Evolutionary conservation across 2,113 vertebrate species (phyloP).

Genomic region (Bucco capensis): DNA sequence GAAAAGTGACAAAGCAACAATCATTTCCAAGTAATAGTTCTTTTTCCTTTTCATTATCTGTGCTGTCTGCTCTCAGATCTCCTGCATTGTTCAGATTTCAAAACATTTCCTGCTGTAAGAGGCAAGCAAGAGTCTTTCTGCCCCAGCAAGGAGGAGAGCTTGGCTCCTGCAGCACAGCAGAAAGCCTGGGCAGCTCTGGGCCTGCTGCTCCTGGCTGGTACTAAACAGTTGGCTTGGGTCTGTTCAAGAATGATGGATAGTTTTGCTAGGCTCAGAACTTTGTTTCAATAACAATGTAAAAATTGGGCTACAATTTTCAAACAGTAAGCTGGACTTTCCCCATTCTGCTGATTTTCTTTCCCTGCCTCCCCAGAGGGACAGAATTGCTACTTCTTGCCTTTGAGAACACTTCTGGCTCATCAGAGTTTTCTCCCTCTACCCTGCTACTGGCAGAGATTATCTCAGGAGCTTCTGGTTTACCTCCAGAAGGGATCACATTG

Average conservation of each 20-base stretch:
- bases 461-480: background rate
- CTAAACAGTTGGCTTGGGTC: rapidly evolving
- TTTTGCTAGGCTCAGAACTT: background rate
- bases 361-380: background rate
- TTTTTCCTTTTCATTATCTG: slow-evolving; percentile 57
- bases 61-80: slow-evolving; percentile 43
- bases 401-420: background rate
- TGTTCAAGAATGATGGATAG: background rate
- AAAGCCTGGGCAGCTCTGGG: background rate
- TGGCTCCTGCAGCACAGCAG: background rate
- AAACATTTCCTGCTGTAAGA: slow-evolving; percentile 24
- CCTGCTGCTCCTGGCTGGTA: background rate
- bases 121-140: background rate
- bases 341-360: background rate
- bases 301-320: background rate
- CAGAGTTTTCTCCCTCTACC: background rate
- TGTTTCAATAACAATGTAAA: rapidly evolving
- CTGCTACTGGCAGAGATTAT: background rate
- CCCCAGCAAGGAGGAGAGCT: background rate
- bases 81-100: slow-evolving; percentile 45
- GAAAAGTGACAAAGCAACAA: slow-evolving; percentile 53
- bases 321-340: background rate
- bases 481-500: background rate
- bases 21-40: slow-evolving; percentile 45
- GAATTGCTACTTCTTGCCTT: background rate